Evolutionary conservation across 2,797 vertebrate genomes (phyloP).

Genomic region (Perodicticus potto): DNA sequence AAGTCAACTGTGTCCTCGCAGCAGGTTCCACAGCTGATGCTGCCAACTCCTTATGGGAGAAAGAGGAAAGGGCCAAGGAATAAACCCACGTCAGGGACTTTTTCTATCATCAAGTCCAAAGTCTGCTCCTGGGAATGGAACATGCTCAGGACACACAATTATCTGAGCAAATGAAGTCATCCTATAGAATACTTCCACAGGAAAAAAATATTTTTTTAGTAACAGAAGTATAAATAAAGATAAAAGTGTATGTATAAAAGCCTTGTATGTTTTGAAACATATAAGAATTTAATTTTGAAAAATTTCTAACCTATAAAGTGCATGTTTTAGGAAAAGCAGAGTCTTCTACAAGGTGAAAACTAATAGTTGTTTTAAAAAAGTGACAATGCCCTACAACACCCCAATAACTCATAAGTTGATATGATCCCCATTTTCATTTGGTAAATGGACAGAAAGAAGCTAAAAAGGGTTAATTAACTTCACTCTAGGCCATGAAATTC

Average conservation of each 20-base stretch:
- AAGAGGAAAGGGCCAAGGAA: background rate
- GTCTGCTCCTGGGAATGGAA: background rate
- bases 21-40: too few species aligned
- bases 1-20: background rate
- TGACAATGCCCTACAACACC: background rate
- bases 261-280: background rate
- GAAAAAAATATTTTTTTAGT: background rate
- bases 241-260: background rate
- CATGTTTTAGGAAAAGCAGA: background rate
- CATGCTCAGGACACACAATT: background rate
- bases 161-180: background rate
- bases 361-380: background rate
- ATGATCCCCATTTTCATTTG: conserved; percentile 15
- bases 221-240: background rate
- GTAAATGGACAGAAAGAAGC: background rate
- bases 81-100: background rate
- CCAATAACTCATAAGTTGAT: background rate
- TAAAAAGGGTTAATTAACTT: conserved; percentile 8
- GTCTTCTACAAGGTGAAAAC: background rate
- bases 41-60: background rate
- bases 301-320: conserved; percentile 28
- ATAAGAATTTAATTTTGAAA: conserved; percentile 47
- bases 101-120: background rate
- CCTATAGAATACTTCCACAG: background rate
- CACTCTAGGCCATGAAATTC: background rate